Conservation (phyloP, 1,140 invertebrate genomes). For the Drosophila jambulina region DNA sequence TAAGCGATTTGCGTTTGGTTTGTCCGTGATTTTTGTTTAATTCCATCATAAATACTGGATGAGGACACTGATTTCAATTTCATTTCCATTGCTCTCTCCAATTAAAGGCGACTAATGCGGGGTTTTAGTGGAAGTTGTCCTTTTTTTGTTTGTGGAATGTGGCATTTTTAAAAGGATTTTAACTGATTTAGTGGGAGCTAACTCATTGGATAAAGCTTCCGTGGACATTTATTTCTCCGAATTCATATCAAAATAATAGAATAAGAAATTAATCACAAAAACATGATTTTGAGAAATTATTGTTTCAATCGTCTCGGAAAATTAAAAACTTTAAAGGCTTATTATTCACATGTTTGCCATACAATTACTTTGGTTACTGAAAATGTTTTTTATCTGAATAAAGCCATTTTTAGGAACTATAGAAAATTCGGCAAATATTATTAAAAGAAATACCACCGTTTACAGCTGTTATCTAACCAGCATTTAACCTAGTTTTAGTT, state of each 20-base stretch:
- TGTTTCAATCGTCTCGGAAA: background rate
- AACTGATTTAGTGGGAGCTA: background rate
- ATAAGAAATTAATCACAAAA: background rate
- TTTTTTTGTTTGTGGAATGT: background rate
- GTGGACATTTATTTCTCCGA: background rate
- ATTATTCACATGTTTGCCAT: too few species aligned
- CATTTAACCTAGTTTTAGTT: background rate
- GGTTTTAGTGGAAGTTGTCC: background rate
- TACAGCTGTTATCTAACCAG: too few species aligned
- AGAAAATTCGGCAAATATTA: too few species aligned
- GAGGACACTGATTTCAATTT: constrained; percentile 9
- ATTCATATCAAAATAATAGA: background rate
- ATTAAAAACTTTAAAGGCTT: background rate
- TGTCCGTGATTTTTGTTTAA: constrained; percentile 29
- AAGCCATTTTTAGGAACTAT: too few species aligned
- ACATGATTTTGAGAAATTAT: background rate
- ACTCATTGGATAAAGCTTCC: background rate
- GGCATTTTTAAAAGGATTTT: background rate
- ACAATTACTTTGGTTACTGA: too few species aligned
- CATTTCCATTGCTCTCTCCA: background rate
- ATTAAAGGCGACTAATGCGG: background rate
- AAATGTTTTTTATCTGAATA: too few species aligned
- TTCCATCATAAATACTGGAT: constrained; percentile 48
- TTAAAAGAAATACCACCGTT: too few species aligned
- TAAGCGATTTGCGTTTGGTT: constrained; percentile 41